Percentiles rank a stretch among this genome's conserved stretches.
Evolutionary conservation across 1,140 invertebrate species (phyloP).

Genomic region (Drosophila bocki): DNA sequence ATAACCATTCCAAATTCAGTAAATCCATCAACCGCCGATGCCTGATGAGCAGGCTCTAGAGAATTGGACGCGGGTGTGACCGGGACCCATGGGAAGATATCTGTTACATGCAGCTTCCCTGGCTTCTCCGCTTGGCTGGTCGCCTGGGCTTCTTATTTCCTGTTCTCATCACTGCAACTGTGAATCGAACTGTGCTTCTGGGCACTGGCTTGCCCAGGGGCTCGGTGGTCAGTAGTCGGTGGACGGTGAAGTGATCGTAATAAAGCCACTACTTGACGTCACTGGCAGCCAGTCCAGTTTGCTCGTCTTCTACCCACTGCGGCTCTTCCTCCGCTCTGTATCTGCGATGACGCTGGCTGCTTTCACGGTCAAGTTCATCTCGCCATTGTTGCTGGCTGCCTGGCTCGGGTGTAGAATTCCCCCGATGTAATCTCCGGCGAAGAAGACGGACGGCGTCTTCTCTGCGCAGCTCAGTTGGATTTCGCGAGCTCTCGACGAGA

Average conservation of each 20-base stretch:
- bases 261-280: conserved; percentile 70
- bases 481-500: conserved; percentile 48
- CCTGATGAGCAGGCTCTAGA: background rate
- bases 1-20: background rate
- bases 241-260: conserved; percentile 56
- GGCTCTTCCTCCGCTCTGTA: conserved; percentile 19
- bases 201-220: conserved; percentile 2
- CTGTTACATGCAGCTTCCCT: conserved; percentile 31
- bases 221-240: conserved; percentile 12
- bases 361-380: conserved; percentile 84
- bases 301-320: background rate
- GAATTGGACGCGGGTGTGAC: background rate
- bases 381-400: conserved; percentile 26
- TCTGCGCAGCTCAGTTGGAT: conserved; percentile 48
- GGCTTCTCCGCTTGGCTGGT: conserved; percentile 33
- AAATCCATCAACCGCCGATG: background rate
- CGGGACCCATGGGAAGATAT: conserved; percentile 30
- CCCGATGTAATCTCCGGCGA: conserved; percentile 28
- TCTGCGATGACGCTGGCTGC: conserved; percentile 55
- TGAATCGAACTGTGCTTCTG: conserved; percentile 60
- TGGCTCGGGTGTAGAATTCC: conserved; percentile 61
- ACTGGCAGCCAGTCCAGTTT: conserved; percentile 70
- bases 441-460: conserved; percentile 29
- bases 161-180: conserved; percentile 68
- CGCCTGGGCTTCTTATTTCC: conserved; percentile 53